Evolutionary conservation across 2,113 vertebrate genomes (phyloP).

Genomic region (Odocoileus hemionus): DNA sequence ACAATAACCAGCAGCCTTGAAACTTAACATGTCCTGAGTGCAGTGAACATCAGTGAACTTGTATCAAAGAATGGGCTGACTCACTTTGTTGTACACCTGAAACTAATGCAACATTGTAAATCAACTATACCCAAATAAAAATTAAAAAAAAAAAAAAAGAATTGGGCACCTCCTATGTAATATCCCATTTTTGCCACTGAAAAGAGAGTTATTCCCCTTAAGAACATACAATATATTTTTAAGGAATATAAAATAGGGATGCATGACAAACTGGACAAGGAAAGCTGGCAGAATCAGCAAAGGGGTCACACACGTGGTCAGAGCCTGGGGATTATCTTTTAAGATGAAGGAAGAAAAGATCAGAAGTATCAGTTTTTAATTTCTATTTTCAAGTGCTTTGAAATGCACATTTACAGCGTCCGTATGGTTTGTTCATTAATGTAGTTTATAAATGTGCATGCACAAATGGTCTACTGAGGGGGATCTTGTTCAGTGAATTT

Average conservation of each 20-base stretch:
- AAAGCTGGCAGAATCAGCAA: not conserved
- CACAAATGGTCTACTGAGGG: not conserved
- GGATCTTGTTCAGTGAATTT: not conserved
- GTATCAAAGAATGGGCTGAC: not conserved
- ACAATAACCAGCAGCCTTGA: not conserved
- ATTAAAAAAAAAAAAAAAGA: not conserved
- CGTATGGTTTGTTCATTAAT: no score
- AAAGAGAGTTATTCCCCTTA: not conserved
- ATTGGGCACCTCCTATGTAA: not conserved
- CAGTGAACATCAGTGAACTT: not conserved
- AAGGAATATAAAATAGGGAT: not conserved
- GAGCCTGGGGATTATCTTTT: not conserved
- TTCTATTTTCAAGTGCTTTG: not conserved
- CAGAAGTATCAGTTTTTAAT: not conserved
- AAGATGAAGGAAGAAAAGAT: not conserved
- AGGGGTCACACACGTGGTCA: rapidly evolving
- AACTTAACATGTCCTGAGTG: not conserved
- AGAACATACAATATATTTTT: not conserved
- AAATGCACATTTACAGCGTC: not conserved
- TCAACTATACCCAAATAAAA: not conserved
- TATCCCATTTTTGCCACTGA: not conserved
- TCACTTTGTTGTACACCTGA: not conserved
- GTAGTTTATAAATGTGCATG: not conserved
- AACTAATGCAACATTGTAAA: not conserved
- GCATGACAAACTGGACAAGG: not conserved